Conservation (phyloP, 23 tunicate species). For the Trididemnum miniatum region DNA sequence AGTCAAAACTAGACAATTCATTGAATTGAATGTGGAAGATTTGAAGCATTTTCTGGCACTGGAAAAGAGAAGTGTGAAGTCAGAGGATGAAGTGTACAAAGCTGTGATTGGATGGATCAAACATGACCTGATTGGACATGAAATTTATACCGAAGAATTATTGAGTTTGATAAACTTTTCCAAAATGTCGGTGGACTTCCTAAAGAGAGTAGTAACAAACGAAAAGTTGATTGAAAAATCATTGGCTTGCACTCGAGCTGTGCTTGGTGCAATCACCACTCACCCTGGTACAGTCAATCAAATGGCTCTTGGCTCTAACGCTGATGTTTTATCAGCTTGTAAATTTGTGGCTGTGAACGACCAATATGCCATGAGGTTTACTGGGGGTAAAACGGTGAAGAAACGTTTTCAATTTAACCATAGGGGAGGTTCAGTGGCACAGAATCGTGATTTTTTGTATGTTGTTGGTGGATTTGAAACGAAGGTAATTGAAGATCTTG, state of each 20-base stretch:
- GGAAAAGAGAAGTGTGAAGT: not conserved
- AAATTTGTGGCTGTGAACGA: too few relatives aligned
- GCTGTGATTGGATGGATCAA: constrained; percentile 5
- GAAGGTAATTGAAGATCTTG: not conserved
- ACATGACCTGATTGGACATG: not conserved
- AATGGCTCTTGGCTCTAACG: too few relatives aligned
- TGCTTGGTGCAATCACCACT: too few relatives aligned
- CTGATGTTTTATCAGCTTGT: too few relatives aligned
- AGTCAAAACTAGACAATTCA: not conserved
- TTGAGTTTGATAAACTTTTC: not conserved
- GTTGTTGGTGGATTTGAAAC: not conserved
- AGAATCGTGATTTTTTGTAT: not conserved
- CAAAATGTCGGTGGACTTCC: not conserved
- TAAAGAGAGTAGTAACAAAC: not conserved
- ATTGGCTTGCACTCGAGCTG: too few relatives aligned
- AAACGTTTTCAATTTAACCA: too few relatives aligned
- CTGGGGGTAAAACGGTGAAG: too few relatives aligned
- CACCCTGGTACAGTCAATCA: too few relatives aligned
- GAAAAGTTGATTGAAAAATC: too few relatives aligned
- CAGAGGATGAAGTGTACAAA: not conserved
- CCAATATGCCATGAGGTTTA: too few relatives aligned
- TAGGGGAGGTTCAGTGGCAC: not conserved
- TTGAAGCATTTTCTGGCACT: not conserved
- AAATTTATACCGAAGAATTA: not conserved
- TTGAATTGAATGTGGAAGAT: not conserved